Conservation (phyloP, 2,113 vertebrate species). For the Takifugu flavidus region DNA sequence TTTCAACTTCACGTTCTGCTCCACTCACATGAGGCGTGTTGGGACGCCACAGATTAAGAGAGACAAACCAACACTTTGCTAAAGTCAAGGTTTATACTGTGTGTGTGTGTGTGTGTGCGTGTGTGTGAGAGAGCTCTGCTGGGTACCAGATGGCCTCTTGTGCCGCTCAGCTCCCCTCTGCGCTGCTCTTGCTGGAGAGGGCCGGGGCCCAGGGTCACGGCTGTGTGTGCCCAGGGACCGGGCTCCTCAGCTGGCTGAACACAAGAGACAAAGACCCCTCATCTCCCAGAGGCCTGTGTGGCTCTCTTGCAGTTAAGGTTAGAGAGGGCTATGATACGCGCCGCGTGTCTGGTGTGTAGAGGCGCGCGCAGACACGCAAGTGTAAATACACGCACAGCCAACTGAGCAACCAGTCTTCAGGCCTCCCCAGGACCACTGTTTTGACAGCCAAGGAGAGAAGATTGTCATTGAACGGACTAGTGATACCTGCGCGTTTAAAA, state of each 20-base stretch:
- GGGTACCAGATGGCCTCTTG: conserved; percentile 74
- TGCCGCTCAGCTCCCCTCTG: conserved; percentile 50
- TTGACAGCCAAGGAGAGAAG: conserved; percentile 74
- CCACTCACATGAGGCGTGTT: neutral
- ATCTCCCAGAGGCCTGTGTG: conserved; percentile 53
- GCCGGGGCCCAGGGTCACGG: conserved; percentile 58
- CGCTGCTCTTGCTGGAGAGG: conserved; percentile 49
- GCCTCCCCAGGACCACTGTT: conserved; percentile 70
- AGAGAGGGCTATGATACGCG: conserved; percentile 58
- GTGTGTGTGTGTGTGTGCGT: neutral
- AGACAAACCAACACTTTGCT: conserved; percentile 3
- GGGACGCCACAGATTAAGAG: conserved; percentile 16
- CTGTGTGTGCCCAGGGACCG: conserved; percentile 61
- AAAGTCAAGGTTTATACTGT: neutral
- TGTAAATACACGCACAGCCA: conserved; percentile 28
- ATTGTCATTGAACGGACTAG: conserved; percentile 74
- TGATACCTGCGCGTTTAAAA: conserved; percentile 71
- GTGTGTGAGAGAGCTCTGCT: conserved; percentile 35
- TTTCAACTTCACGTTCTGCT: no score
- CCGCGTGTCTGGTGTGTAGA: conserved; percentile 25
- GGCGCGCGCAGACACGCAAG: conserved; percentile 1
- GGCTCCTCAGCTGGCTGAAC: conserved; percentile 64
- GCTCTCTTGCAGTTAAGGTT: conserved; percentile 75
- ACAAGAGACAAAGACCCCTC: conserved; percentile 62
- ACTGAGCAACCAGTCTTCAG: conserved; percentile 72